phyloP scores from a whole-genome alignment of 1,140 invertebrate genomes.

The Calephelis nemesis region DNA sequence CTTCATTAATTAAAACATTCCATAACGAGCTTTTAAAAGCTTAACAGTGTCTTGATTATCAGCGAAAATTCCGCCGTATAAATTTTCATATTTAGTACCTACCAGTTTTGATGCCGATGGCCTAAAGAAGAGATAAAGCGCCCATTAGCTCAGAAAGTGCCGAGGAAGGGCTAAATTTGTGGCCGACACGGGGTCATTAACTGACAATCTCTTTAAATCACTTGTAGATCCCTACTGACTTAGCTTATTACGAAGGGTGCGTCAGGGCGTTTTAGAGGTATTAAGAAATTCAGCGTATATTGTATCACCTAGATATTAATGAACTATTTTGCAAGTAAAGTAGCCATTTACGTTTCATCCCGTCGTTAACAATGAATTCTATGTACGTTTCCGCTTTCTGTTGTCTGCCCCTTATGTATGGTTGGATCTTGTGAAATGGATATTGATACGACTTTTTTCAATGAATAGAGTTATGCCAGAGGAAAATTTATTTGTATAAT shows the following conservation, averaged over 20 bases:
- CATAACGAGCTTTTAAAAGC: conserved; percentile 13
- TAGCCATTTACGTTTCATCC: not conserved
- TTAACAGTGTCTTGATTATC: conserved; percentile 31
- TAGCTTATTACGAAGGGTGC: conserved; percentile 66
- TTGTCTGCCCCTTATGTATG: no score
- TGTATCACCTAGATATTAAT: conserved; percentile 16
- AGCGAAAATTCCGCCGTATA: conserved; percentile 22
- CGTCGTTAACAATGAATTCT: no score
- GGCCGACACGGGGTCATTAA: conserved; percentile 65
- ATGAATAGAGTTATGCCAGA: no score
- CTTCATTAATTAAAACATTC: not conserved
- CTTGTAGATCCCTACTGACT: conserved; percentile 63
- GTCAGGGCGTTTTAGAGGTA: conserved; percentile 43
- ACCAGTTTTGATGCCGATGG: conserved; percentile 32
- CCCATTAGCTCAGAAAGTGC: conserved; percentile 52
- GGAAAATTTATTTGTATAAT: no score
- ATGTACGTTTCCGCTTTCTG: no score
- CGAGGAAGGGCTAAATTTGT: conserved; percentile 70
- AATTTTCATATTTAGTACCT: conserved; percentile 41
- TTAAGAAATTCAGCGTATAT: conserved; percentile 51
- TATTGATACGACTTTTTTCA: no score
- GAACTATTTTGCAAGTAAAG: conserved; percentile 10
- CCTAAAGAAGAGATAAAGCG: conserved; percentile 48
- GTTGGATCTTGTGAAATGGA: no score
- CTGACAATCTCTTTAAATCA: conserved; percentile 78